Base-by-base conservation (phyloP, 2,113 vertebrate species). In the Myiagra hebetior region DNA sequence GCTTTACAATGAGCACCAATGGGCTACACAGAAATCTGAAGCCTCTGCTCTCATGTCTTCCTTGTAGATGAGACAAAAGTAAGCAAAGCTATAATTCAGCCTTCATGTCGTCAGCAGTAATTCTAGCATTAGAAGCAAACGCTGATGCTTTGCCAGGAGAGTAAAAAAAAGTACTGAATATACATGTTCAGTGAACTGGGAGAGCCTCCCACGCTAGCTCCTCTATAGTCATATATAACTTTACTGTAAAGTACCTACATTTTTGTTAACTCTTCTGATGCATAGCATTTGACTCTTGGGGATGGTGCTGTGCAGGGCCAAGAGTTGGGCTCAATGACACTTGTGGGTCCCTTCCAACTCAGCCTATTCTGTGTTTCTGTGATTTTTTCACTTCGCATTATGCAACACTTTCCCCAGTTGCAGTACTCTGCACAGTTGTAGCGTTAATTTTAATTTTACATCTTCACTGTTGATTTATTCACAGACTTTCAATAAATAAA, bases 61-160 rank as follows among this genome's bases (percentile, higher is more conserved):
- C 63, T 84, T 69, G 68, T 21, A 84, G 55, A 60, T 49, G 39
- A 96, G 67, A 92, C 30, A 90, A 93, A 95, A 95, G 93, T 37
- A 82, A 91, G 63, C 49, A 88, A 88, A 90, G 41, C 46, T 30
- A 69, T 90, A 88, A 92, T 57, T 86, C 82, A 92, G 85, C 55
- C n/a, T 65, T 76, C 39, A 46, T 62, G 44, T 28, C 5, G 13
- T 73, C 82, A 85, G 62, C 78, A 90, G 49, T 27, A 89, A 87
- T 85, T 82, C 81, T 24, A 60, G 59, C 56, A 67, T 39, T 78
- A 93, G 52, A 91, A 89, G 69, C 14, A 93, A 85, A 73, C 15
- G 27, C 26, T 37, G 64, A 80, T 81, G 47, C 30, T 41, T 76
- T 84, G 22, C 59, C 35, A 89, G 28, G 17, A 10, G 24, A 33